Base-by-base conservation (phyloP, 1,140 invertebrate genomes). In the Bombus huntii region DNA sequence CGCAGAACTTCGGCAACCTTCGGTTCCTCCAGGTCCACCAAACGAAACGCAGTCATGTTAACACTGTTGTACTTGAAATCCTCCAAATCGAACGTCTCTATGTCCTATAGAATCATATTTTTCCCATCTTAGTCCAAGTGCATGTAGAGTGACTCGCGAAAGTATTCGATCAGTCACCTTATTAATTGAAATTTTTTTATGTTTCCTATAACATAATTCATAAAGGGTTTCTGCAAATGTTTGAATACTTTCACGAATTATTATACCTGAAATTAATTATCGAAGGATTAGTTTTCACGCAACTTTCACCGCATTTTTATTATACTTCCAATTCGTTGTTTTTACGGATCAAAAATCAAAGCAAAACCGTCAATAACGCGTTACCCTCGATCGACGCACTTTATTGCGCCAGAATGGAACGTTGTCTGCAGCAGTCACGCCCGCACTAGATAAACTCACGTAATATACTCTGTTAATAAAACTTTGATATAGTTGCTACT, bases 41-140 rank as follows among this genome's bases (percentile, higher is more conserved):
- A 95, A 77, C 98, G 96, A 95, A 98, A 99, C 12, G 98, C 98
- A 66, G 98, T 99, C 95, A 99, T 98, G 94, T 99, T 99, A 25
- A 99, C 98, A 81, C 97, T 97, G 95, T 99, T 99, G 95, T 99
- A 98, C 93, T 98, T 98, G 95, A 99, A 99, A 93, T 99, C 98
- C 95, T 99, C 98, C 81, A 99, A 94, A 94, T 99, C 98, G 91
- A 98, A 98, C 25, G 98, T 97, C 62, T 89, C 98, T 96, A 98
- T 97, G 94, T 99, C 98, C 98, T 98, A 94, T 1, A 13, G 94
- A 95, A 79, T 53, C 87, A 81, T 31, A n/a, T 34, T 73, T 34
- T 18, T 15, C 3, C 10, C 15, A 31, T 34, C 8, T 66, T 66
- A 66, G 6, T 34, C 15, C 28, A 62, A n/a, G 10, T 62, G 28